A percentile compares a stretch with the other conserved stretches of the same genome.
These are phyloP conservation scores for Poeciliopsis retropinna DNA, from an alignment of 2,113 vertebrate genomes.

Conservation along the genomic window DNA sequence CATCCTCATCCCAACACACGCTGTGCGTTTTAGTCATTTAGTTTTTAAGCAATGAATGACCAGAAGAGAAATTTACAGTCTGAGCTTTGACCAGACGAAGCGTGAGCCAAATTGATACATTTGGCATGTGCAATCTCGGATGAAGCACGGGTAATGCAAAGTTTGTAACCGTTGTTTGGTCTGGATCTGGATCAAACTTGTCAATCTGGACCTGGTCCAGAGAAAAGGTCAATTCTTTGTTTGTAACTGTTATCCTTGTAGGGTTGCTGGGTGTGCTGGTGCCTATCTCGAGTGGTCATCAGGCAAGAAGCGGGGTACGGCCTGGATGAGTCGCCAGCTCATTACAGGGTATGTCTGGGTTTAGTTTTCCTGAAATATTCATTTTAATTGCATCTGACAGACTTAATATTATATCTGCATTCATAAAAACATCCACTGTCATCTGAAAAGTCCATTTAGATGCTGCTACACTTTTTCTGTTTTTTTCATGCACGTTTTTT, in stretches of 20 bases:
- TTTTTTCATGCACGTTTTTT: too few species aligned
- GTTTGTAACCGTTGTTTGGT: neutral
- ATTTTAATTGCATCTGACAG: neutral
- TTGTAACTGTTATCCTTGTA: too few species aligned
- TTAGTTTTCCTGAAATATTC: neutral
- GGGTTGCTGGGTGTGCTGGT: too few species aligned
- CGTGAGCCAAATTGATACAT: neutral
- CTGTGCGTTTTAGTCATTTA: slow-evolving; percentile 30
- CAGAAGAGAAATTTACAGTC: neutral
- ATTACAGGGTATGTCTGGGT: too few species aligned
- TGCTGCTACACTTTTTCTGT: neutral
- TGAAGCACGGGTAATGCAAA: neutral
- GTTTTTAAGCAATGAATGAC: neutral
- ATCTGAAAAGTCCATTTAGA: neutral
- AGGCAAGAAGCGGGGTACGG: too few species aligned
- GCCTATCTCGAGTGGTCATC: too few species aligned
- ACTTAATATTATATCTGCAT: neutral
- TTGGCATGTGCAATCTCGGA: neutral
- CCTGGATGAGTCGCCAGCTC: too few species aligned
- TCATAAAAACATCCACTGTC: neutral
- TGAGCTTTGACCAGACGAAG: neutral
- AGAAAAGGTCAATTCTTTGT: too few species aligned
- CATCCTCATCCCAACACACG: slow-evolving; percentile 8
- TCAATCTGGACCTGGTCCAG: neutral
- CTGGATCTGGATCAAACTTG: neutral